Evolutionary conservation across 2,113 vertebrate genomes (phyloP).

Genomic region (Tragulus kanchil): DNA sequence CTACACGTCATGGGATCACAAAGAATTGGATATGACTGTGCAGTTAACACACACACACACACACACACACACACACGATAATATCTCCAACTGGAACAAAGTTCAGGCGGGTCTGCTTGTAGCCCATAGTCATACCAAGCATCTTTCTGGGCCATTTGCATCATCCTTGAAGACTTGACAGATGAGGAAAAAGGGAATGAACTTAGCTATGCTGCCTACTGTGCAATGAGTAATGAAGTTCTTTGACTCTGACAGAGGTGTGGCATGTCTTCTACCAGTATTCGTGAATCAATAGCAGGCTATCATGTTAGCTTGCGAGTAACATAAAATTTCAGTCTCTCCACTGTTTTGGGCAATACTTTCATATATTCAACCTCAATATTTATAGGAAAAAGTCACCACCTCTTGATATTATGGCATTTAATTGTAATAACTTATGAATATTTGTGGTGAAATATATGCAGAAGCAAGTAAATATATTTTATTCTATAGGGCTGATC

Average conservation of each 20-base stretch:
- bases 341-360: constrained; percentile 11
- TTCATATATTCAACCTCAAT: constrained; percentile 5
- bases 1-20: too few species aligned
- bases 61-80: too few species aligned
- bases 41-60: too few species aligned
- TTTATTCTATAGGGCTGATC: neutral
- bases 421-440: constrained; percentile 22
- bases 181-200: neutral
- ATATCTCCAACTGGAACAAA: neutral
- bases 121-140: neutral
- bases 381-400: constrained; percentile 27
- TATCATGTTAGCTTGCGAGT: neutral
- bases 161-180: neutral
- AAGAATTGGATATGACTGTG: too few species aligned
- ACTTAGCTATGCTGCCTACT: neutral
- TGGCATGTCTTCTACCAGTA: neutral
- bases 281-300: neutral
- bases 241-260: neutral
- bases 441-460: constrained; percentile 40
- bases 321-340: neutral
- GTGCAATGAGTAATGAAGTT: neutral
- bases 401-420: neutral
- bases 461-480: constrained; percentile 5
- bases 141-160: neutral
- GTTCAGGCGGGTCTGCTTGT: neutral